Evolutionary conservation across 2,888 invertebrate species (phyloP).

Genomic region (Dryocosmus kuriphilus): DNA sequence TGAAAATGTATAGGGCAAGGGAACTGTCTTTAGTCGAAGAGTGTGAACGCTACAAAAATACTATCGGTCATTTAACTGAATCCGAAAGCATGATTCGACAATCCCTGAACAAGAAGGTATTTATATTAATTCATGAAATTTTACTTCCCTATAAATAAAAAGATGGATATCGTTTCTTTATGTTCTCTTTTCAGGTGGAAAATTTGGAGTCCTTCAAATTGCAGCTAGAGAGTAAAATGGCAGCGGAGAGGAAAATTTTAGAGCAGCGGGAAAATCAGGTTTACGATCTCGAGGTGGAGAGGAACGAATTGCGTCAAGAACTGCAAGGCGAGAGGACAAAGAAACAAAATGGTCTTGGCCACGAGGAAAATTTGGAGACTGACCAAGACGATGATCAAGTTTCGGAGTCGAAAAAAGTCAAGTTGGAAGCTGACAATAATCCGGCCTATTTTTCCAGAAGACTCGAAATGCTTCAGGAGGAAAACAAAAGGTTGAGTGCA

Average conservation of each 20-base stretch:
- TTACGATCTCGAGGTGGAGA: conserved; percentile 60
- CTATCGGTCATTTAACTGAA: conserved; percentile 84
- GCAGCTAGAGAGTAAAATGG: conserved; percentile 61
- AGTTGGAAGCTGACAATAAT: conserved; percentile 65
- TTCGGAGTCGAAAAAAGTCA: conserved; percentile 74
- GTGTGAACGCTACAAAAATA: conserved; percentile 83
- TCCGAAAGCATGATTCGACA: conserved; percentile 81
- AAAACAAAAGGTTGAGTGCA: conserved; percentile 68
- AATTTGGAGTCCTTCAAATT: conserved; percentile 67
- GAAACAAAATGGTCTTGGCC: conserved; percentile 62
- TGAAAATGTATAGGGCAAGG: conserved; percentile 70
- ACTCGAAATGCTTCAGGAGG: conserved; percentile 70
- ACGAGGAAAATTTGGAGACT: conserved; percentile 59
- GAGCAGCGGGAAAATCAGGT: conserved; percentile 64
- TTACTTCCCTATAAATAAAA: conserved; percentile 2
- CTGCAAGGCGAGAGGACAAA: conserved; percentile 64
- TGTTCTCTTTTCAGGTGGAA: conserved; percentile 60
- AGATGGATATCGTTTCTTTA: background rate
- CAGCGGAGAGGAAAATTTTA: conserved; percentile 57
- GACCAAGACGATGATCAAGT: conserved; percentile 71
- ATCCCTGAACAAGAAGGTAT: conserved; percentile 76
- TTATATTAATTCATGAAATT: conserved; percentile 11
- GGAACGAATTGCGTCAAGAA: conserved; percentile 63
- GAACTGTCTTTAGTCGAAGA: conserved; percentile 82
- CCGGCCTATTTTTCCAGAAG: conserved; percentile 58